Percentiles rank a stretch among this genome's conserved stretches.
These are phyloP conservation scores for Microcebus griseorufus DNA, from an alignment of 2,113 vertebrate species.

Conservation along the genomic window DNA sequence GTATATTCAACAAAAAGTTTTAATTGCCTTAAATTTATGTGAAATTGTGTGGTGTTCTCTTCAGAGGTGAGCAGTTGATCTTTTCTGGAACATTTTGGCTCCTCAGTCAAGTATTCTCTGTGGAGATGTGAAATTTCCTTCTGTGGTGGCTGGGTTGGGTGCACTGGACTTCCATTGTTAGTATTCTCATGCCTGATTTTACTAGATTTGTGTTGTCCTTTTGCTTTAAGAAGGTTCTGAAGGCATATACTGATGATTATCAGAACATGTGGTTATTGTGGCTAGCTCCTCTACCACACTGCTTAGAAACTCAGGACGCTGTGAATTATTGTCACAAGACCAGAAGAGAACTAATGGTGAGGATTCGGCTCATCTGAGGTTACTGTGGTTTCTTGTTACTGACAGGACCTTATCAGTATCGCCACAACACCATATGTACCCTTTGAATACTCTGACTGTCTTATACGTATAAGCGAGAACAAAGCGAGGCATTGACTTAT, in stretches of 20 bases:
- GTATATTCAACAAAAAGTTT: not conserved
- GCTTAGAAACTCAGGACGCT: not conserved
- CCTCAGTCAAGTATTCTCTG: not conserved
- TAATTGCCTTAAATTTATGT: not conserved
- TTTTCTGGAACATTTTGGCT: not conserved
- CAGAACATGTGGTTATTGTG: not conserved
- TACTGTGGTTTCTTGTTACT: not conserved
- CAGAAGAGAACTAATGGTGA: not conserved
- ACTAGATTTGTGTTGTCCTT: not conserved
- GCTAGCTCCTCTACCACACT: not conserved
- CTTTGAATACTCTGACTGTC: fast-evolving
- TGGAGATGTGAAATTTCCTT: not conserved
- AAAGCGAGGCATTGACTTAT: not conserved
- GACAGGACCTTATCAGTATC: not conserved
- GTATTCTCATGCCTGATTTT: not conserved
- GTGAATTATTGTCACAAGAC: not conserved
- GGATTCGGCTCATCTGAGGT: not conserved
- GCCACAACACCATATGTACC: fast-evolving
- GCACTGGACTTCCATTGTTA: fast-evolving
- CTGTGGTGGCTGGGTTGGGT: no score
- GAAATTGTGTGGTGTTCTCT: not conserved
- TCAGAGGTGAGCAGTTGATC: not conserved
- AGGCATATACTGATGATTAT: fast-evolving
- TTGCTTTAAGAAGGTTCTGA: not conserved
- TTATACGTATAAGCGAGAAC: not conserved